Evolutionary conservation across 1,140 invertebrate species (phyloP), one percentile per base, ranked within the genome.

Genomic region (Leguminivora glycinivorella): DNA sequence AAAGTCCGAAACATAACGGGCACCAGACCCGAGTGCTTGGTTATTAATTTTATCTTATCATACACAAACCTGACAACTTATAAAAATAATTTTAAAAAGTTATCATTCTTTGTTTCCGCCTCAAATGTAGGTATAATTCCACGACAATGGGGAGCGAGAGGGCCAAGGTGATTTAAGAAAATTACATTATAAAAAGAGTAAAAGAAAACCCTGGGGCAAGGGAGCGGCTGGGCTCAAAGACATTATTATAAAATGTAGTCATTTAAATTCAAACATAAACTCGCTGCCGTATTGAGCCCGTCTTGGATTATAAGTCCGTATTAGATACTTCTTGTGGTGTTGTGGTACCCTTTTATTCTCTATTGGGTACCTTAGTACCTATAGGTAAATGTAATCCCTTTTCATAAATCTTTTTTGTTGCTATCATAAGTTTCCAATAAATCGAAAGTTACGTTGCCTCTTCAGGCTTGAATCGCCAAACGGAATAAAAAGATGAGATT

Each of bases 131-230:
- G 40, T 74, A 78, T 81, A 77, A 81, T 75, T 76, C 71, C 29
- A 56, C 70, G 69, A 75, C 76, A 70, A 81, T 82, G 80, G 56
- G 67, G 75, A 82, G 80, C 78, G 79, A 72, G 72, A 72, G 71
- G 77, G 83, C 71, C 69, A 73, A 83, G 87, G 84, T 90, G 87
- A 90, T 90, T 90, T 87, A 84, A 84, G 84, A 87, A 90, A 90
- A 90, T 90, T 89, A 89, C 85, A 87, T 90, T 88, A 87, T 89
- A 89, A 89, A 90, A 90, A 85, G 77, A 82, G 77, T 73, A 79
- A 85, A 83, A 83, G 79, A 76, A 81, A 77, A 52, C 24, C 68
- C 72, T 74, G 73, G 79, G 81, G 83, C 47, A 52, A 22, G 85
- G 75, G 78, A 69, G 81, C 83, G 83, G 84, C 80, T 72, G 76